These are phyloP conservation scores for Thalpophila matura DNA, from an alignment of 2,888 invertebrate genomes.

Conservation along the genomic window DNA sequence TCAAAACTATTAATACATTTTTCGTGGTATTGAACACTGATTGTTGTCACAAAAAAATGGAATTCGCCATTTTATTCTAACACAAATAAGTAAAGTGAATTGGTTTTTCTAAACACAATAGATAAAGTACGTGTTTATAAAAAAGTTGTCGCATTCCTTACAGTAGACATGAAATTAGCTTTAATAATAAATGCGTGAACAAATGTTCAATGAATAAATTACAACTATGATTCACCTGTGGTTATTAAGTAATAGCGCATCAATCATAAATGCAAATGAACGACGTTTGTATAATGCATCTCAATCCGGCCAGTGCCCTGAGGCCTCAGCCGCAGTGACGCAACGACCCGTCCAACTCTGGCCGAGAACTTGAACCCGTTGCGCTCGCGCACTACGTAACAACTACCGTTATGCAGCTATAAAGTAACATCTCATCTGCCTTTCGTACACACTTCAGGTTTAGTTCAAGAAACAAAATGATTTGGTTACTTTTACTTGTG, in stretches of 20 bases:
- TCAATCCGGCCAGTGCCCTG: conserved; percentile 82
- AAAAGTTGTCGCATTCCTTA: conserved; percentile 31
- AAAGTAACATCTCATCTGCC: conserved; percentile 77
- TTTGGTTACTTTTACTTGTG: conserved; percentile 71
- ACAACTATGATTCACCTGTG: conserved; percentile 26
- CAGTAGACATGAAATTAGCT: conserved; percentile 28
- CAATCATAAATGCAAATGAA: conserved; percentile 60
- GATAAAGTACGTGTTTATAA: conserved; percentile 56
- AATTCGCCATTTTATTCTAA: conserved; percentile 70
- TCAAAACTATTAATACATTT: conserved; percentile 77
- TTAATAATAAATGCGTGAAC: conserved; percentile 18
- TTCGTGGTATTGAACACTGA: conserved; percentile 77
- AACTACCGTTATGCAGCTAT: conserved; percentile 85
- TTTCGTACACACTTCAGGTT: conserved; percentile 65
- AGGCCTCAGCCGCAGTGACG: conserved; percentile 73
- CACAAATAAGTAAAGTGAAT: conserved; percentile 64
- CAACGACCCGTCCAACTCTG: conserved; percentile 76
- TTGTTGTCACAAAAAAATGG: conserved; percentile 73
- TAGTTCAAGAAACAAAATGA: conserved; percentile 74
- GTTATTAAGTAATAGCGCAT: conserved; percentile 50
- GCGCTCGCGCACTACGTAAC: conserved; percentile 71
- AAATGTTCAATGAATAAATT: conserved; percentile 19
- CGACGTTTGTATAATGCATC: conserved; percentile 70
- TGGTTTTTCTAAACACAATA: conserved; percentile 59
- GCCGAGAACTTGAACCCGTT: conserved; percentile 86